Conservation (phyloP, 2,888 invertebrate genomes). For the Polia nebulosa region DNA sequence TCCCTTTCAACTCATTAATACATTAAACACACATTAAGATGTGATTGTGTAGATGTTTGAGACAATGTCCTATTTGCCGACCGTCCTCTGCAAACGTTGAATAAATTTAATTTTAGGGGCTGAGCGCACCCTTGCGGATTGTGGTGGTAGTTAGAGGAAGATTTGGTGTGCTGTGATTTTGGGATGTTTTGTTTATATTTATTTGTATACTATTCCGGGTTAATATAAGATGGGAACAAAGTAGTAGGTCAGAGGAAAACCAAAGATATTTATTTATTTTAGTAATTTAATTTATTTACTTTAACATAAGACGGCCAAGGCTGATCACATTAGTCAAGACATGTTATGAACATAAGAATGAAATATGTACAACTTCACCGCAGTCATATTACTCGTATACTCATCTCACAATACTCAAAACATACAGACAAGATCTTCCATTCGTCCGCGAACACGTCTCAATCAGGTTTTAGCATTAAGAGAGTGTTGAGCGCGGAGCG, state of each 20-base stretch:
- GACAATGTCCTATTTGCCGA: constrained; percentile 75
- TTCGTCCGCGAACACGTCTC: too few species aligned
- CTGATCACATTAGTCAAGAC: too few species aligned
- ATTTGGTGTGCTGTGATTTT: constrained; percentile 37
- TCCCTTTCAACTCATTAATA: constrained; percentile 80
- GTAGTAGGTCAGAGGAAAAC: neutral
- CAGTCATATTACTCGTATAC: too few species aligned
- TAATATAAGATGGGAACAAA: neutral
- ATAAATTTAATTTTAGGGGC: constrained; percentile 62
- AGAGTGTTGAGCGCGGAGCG: too few species aligned
- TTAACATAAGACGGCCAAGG: too few species aligned
- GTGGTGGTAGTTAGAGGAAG: constrained; percentile 48
- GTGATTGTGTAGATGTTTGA: constrained; percentile 72
- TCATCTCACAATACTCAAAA: too few species aligned
- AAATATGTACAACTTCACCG: too few species aligned
- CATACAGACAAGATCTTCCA: too few species aligned
- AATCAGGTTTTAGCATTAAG: too few species aligned
- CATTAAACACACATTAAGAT: constrained; percentile 84
- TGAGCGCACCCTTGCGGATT: constrained; percentile 44
- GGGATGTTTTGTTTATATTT: constrained; percentile 24
- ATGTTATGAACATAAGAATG: too few species aligned
- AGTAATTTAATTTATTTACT: too few species aligned
- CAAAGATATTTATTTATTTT: too few species aligned
- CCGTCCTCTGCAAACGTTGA: constrained; percentile 80
- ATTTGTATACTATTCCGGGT: constrained; percentile 2